phyloP scores from a whole-genome alignment of 2,888 invertebrate genomes.

The Phortica magna region DNA sequence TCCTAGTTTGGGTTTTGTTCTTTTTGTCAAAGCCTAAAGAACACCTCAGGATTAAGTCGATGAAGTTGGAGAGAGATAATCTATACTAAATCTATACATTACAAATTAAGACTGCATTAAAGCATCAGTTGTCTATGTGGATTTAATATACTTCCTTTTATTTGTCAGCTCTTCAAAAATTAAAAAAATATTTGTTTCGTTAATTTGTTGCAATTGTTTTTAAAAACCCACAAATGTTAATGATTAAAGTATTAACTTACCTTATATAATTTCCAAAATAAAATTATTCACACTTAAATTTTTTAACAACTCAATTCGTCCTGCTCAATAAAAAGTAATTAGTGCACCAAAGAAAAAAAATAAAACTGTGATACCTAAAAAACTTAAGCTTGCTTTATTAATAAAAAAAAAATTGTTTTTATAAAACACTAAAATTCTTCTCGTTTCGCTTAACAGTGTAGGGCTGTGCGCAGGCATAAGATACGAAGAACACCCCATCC shows the following conservation, averaged over 20 bases:
- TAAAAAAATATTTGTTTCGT: too few species aligned
- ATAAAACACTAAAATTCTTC: not conserved
- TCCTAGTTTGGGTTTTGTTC: too few species aligned
- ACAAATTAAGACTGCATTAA: too few species aligned
- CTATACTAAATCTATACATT: too few species aligned
- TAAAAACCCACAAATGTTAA: not conserved
- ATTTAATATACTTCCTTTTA: too few species aligned
- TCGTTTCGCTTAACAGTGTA: not conserved
- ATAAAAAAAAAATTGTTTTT: not conserved
- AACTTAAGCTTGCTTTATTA: slow-evolving; percentile 6
- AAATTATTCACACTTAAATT: slow-evolving; percentile 62
- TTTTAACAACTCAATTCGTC: slow-evolving; percentile 59
- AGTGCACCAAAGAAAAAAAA: slow-evolving; percentile 50
- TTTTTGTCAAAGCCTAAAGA: too few species aligned
- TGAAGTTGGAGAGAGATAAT: too few species aligned
- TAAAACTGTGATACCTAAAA: slow-evolving; percentile 54
- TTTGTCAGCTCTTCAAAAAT: too few species aligned
- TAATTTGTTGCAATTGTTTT: too few species aligned
- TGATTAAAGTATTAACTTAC: not conserved
- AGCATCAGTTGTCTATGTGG: too few species aligned
- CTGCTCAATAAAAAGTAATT: slow-evolving; percentile 69
- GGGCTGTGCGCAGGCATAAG: slow-evolving; percentile 49
- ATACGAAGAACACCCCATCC: slow-evolving; percentile 65
- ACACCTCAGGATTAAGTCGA: too few species aligned
- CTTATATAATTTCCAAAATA: not conserved